Evolutionary conservation across 2,113 vertebrate species (phyloP).

Genomic region (Daubentonia madagascariensis): DNA sequence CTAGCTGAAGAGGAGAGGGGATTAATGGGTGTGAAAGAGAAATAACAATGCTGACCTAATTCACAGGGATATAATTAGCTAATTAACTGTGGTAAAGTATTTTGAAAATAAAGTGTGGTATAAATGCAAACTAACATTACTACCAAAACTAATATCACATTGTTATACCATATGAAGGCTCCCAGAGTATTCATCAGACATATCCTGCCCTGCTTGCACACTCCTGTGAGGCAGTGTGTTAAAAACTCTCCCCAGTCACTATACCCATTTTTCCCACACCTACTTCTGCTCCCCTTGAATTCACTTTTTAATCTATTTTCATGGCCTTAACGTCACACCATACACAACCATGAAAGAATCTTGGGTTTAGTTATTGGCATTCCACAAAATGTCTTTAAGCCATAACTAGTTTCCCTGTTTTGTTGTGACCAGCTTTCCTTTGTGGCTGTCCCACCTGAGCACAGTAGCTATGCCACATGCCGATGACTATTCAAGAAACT

Average conservation of each 20-base stretch:
- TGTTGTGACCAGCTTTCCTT: not conserved
- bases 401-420: not conserved
- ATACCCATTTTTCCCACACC: not conserved
- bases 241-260: not conserved
- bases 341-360: not conserved
- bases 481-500: not conserved
- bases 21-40: slow-evolving; percentile 29
- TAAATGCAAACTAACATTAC: slow-evolving; percentile 51
- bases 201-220: not conserved
- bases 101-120: slow-evolving; percentile 51
- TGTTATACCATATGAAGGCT: not conserved
- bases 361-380: not conserved
- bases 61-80: slow-evolving; percentile 62
- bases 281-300: not conserved
- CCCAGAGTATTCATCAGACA: not conserved
- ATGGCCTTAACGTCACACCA: not conserved
- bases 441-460: not conserved
- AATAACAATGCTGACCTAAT: slow-evolving; percentile 70
- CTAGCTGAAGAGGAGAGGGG: not conserved
- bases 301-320: slow-evolving; percentile 1
- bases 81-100: slow-evolving; percentile 51
- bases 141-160: not conserved
- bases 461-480: not conserved
- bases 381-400: not conserved
- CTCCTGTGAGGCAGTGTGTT: not conserved